Evolutionary conservation across 1,140 invertebrate species (phyloP).

Genomic region (Homalodisca vitripennis): DNA sequence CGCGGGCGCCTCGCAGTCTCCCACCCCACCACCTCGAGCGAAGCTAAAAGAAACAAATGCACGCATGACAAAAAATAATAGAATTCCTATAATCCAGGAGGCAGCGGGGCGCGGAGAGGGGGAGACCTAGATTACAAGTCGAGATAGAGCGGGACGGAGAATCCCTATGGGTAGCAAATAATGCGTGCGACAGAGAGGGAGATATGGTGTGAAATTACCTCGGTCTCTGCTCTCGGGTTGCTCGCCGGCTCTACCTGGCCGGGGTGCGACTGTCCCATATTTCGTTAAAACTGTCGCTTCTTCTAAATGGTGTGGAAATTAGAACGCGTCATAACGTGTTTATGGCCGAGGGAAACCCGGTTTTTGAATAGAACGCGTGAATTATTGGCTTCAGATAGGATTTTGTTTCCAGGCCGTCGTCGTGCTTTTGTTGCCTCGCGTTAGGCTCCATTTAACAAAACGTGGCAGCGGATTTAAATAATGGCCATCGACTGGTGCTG

Average conservation of each 20-base stretch:
- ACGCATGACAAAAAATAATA: conserved; percentile 33
- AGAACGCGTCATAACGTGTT: conserved; percentile 19
- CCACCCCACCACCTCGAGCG: not conserved
- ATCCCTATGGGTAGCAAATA: conserved; percentile 2
- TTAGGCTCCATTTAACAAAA: conserved; percentile 21
- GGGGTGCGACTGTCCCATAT: conserved; percentile 10
- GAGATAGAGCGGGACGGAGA: conserved; percentile 27
- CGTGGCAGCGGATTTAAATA: conserved; percentile 12
- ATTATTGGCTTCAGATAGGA: conserved; percentile 19
- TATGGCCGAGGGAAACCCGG: conserved; percentile 13
- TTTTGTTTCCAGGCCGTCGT: conserved; percentile 5
- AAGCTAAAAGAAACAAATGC: conserved; percentile 26
- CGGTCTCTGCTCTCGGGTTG: not conserved
- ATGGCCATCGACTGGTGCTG: not conserved
- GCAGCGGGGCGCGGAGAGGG: conserved; percentile 11
- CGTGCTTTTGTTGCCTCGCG: not conserved
- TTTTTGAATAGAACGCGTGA: conserved; percentile 21
- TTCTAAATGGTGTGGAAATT: conserved; percentile 25
- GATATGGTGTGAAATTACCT: conserved; percentile 23
- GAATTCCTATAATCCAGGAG: conserved; percentile 28
- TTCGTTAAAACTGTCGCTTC: conserved; percentile 22
- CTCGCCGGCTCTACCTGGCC: not conserved
- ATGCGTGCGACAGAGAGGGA: not conserved
- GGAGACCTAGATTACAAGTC: conserved; percentile 27
- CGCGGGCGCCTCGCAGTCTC: not conserved